A percentile compares a stretch with the other conserved stretches of the same genome.
Conservation (phyloP, 1,140 invertebrate genomes). For the Plodia interpunctella region DNA sequence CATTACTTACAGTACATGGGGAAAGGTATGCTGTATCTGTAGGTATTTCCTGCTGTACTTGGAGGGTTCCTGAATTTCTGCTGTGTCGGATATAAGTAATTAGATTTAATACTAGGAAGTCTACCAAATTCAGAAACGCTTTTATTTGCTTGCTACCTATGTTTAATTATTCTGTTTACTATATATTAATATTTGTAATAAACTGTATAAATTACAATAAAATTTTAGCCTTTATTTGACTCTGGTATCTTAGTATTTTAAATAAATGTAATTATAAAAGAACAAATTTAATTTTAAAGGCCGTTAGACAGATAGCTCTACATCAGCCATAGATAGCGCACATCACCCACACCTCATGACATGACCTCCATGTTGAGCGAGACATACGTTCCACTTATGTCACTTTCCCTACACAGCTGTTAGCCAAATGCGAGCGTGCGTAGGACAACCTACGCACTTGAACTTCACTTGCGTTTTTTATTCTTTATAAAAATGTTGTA, state of each 20-base stretch:
- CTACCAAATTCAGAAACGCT: not conserved
- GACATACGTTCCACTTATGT: not conserved
- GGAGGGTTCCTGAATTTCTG: not conserved
- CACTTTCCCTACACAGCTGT: conserved; percentile 4
- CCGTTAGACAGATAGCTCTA: not conserved
- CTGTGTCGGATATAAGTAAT: not conserved
- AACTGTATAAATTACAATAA: too few relatives aligned
- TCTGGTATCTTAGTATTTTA: too few relatives aligned
- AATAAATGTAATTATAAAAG: too few relatives aligned
- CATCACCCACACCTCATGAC: not conserved
- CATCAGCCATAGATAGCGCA: not conserved
- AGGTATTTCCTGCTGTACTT: not conserved
- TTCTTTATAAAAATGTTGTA: too few relatives aligned
- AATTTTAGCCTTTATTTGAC: too few relatives aligned
- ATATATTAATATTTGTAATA: too few relatives aligned
- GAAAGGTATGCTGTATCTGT: not conserved
- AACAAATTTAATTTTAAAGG: too few relatives aligned
- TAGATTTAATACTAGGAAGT: not conserved
- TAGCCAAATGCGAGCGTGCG: not conserved
- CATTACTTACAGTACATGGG: not conserved
- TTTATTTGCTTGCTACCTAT: too few relatives aligned
- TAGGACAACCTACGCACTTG: not conserved
- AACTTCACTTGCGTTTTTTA: too few relatives aligned
- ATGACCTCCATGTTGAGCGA: not conserved
- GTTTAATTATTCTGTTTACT: too few relatives aligned